Evolutionary conservation across 2,797 vertebrate species (phyloP).

Genomic region (Scarus forsteni): DNA sequence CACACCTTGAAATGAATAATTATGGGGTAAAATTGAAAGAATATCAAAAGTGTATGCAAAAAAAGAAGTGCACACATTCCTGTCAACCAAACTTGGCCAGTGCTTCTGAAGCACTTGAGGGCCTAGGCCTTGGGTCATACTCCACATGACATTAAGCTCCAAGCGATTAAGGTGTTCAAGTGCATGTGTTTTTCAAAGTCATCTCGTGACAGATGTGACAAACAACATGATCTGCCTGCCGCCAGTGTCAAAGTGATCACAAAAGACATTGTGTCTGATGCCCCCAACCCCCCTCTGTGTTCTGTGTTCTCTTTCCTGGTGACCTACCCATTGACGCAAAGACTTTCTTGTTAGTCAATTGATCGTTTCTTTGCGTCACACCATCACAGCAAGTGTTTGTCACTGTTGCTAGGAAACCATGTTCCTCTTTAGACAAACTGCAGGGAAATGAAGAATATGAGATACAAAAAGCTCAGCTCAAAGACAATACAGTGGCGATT

Average conservation of each 20-base stretch:
- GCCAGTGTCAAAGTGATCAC: neutral
- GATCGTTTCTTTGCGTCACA: neutral
- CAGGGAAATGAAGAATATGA: neutral
- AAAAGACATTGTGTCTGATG: neutral
- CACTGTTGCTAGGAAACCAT: neutral
- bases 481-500: too few species aligned
- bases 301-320: neutral
- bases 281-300: neutral
- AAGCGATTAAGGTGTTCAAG: conserved; percentile 1
- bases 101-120: neutral
- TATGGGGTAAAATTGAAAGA: neutral
- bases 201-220: neutral
- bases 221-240: neutral
- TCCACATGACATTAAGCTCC: neutral
- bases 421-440: neutral
- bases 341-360: neutral
- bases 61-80: neutral
- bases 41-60: neutral
- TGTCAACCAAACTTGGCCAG: neutral
- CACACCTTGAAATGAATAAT: neutral
- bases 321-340: neutral
- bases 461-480: too few species aligned
- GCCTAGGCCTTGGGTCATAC: neutral
- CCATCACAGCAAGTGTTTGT: conserved; percentile 2
- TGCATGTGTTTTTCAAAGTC: neutral